Base-by-base conservation (phyloP, 2,113 vertebrate genomes). In the Emydura subglobosa region DNA sequence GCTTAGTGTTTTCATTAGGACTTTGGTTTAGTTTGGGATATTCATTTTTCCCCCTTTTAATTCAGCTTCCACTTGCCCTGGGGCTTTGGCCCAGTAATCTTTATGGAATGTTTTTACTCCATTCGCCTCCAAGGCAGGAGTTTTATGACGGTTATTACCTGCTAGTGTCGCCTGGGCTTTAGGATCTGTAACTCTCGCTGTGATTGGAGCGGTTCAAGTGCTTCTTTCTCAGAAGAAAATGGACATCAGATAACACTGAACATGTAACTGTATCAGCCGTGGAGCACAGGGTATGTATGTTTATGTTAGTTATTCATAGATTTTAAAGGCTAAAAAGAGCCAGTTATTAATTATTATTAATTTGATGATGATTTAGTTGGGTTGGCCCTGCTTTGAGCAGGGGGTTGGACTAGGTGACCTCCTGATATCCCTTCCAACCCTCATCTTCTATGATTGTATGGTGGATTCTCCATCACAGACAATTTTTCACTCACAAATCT, bases 1-100 rank as follows among this genome's bases (percentile, higher is more conserved):
- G 83, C 95, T 95, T 94, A 93, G 96, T 96, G 95, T 97, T 97
- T 98, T 95, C 97, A 89, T 96, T 94, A 49, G 94, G 94, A 76
- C 87, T 96, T 95, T 24, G 96, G 96, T 3, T 97, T 96, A 97
- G 90, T 91, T 83, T 39, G 93, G 93, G 94, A 96, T 94, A 94
- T 95, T 96, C 94, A 39, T 85, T 92, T 93, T 90, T 53, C 19
- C 92, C 83, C 90, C 82, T 86, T 86, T 95, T 93, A 90, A 95
- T 97, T 96, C 92, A 94, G 74, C 44, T 96, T 95, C 84, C 79
- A 44, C 86, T 83, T 85, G 94, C 94, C 93, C 89, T 84, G 51
- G 91, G 93, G 94, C 87, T 96, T 95, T 93, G 95, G 95, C 92
- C 89, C 54, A 5, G 92, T 92, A 96, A 97, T 87, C 89, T 95